Percentiles rank a stretch among this genome's conserved stretches.
Conservation (phyloP, 1,140 invertebrate genomes). For the Pogonomyrmex barbatus region DNA sequence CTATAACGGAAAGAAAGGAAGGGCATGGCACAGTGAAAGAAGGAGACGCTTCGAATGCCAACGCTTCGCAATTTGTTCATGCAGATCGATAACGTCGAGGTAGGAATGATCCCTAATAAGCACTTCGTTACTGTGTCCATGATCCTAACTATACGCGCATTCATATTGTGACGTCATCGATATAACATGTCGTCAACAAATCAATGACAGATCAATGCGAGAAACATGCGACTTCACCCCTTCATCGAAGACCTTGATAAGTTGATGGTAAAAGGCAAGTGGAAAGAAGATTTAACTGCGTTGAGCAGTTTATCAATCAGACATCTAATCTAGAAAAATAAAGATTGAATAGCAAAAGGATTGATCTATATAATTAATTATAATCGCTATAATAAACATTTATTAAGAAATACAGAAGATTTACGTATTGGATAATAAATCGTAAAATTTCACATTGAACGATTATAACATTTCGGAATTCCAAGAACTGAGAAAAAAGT, state of each 20-base stretch:
- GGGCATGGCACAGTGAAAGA: slow-evolving; percentile 49
- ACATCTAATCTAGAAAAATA: slow-evolving; percentile 5
- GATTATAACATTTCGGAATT: neutral
- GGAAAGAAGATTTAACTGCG: slow-evolving; percentile 3
- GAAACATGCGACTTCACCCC: slow-evolving; percentile 19
- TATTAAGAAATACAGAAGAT: neutral
- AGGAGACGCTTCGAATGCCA: slow-evolving; percentile 61
- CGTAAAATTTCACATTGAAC: neutral
- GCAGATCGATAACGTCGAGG: slow-evolving; percentile 27
- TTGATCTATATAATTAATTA: neutral
- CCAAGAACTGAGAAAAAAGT: neutral
- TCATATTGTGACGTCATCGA: slow-evolving; percentile 55
- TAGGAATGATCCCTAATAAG: slow-evolving; percentile 56
- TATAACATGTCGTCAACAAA: slow-evolving; percentile 37
- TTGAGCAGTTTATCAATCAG: slow-evolving; percentile 1
- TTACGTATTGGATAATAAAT: neutral
- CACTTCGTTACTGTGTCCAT: slow-evolving; percentile 30
- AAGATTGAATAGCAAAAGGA: neutral
- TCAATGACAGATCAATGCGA: slow-evolving; percentile 15
- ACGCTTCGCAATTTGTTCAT: slow-evolving; percentile 60
- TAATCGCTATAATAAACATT: neutral
- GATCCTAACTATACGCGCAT: slow-evolving; percentile 18
- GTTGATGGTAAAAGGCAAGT: neutral
- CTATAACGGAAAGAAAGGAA: slow-evolving; percentile 71
- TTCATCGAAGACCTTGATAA: slow-evolving; percentile 34